Evolutionary conservation across 2,888 invertebrate genomes (phyloP), one percentile per base, ranked within the genome.

Genomic region (Pollenia griseotomentosa): DNA sequence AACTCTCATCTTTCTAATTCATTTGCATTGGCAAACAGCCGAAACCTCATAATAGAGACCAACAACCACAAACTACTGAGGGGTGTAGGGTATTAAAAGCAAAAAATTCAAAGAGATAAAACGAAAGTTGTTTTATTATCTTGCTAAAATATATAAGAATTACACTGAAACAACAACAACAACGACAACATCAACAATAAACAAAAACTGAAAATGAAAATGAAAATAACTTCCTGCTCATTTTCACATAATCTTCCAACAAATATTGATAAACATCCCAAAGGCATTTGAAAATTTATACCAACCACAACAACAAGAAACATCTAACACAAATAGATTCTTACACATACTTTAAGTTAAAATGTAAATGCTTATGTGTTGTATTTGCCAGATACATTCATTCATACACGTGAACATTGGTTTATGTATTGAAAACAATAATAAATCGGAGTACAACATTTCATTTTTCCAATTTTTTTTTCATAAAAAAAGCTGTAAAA

Each of bases 141-240:
- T 86, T 19, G 55, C 55, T 55, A 55, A 83, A 77, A 68, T 80
- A n/a, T 46, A 12, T 63, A 63, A 71, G 19, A 71, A 73, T n/a
- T 40, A 68, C 19, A 80, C 44, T 66, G 6, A 11, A 57, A 57
- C 70, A 57, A 19, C 40, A 59, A 40, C 59, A 61, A 7, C n/a
- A 59, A 40, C 59, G 40, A 7, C n/a, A 59, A 53, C 12, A 82
- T 19, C n/a, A 74, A 42, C 19, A 66, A 80, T 53, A 70, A 71
- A 73, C 65, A 65, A 78, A 78, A 83, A 42, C 73, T 74, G 61
- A 84, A 84, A 87, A 82, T 74, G 61, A 84, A 84, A 87, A 82
- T 74, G 78, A 84, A 84, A 87, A 87, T 84, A 87, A 87, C 87
- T 87, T 87, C 87, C 87, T 87, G 84, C 87, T 87, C 87, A 84